Evolutionary conservation across 1,140 invertebrate species (phyloP).

Genomic region (Calephelis virginiensis): DNA sequence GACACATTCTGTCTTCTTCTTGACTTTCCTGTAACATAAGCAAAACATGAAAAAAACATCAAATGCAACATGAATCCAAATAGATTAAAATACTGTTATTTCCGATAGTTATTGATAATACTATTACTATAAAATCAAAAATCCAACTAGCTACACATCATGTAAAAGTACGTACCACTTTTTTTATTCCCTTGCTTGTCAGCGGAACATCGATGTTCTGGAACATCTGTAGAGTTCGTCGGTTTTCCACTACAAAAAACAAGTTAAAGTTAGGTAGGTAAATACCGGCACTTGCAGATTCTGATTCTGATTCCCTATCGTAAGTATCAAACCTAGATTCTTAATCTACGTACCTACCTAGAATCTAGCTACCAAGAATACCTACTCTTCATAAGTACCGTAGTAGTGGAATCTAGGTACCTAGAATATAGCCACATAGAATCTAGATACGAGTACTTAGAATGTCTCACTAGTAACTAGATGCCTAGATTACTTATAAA

Average conservation of each 20-base stretch:
- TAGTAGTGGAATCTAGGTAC: neutral
- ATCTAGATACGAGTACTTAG: neutral
- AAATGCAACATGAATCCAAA: no score
- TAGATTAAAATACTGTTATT: no score
- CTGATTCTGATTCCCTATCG: no score
- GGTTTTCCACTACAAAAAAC: neutral
- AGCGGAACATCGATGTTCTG: neutral
- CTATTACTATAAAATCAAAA: neutral
- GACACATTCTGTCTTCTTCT: no score
- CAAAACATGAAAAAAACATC: no score
- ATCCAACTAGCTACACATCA: conserved; percentile 2
- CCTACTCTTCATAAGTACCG: no score
- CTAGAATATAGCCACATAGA: neutral
- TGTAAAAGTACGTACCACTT: conserved; percentile 7
- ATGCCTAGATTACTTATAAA: neutral
- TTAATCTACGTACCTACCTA: no score
- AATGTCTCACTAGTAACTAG: conserved; percentile 1
- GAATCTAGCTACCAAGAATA: no score
- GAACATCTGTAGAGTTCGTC: conserved; percentile 6
- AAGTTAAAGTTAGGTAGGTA: neutral
- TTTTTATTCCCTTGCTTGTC: neutral
- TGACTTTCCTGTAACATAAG: no score
- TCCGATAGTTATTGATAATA: no score
- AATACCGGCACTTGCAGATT: no score
- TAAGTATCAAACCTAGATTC: no score